Base-by-base conservation (phyloP, 2,888 invertebrate genomes). In the Creontiades dilutus region DNA sequence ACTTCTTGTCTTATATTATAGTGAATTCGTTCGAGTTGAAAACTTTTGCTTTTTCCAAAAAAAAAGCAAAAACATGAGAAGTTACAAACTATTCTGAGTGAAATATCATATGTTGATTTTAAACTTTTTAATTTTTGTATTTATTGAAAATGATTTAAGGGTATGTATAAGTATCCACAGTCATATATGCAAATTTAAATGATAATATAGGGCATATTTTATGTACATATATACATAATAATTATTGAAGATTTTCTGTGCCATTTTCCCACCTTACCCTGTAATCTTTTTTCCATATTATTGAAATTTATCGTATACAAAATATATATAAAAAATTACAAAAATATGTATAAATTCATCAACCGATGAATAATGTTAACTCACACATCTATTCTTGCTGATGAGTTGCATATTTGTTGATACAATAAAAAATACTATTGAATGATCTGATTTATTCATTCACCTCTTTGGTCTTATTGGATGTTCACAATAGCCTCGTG, bases 371-470 rank as follows among this genome's bases (percentile, higher is more conserved):
- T 86, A 90, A 90, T 91, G 91, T 91, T 90, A 91, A 91, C 91
- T 92, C 91, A 90, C 91, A 90, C 89, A 68, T 91, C 90, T 91
- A 90, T 90, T 91, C 90, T 90, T 91, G 80, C 88, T 91, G 91
- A 91, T 91, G 91, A 92, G 91, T 92, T 92, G 80, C 88, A 52
- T 88, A 91, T 91, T 91, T 92, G 91, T 92, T 92, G 91, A 91
- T 91, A 92, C 91, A 92, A 92, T 92, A 91, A 92, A 92, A 90
- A 85, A 91, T 90, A 86, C 80, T 78, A 88, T 88, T 80, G 46
- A 86, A 78, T 47, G 19, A 68, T 16, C 52, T 52, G 52, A 1
- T 52, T 11, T 52, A 14, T 14, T 52, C 14, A 52, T 37, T 37
- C 37, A 37, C 7, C 37, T 7, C 37, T 37, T 37, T 37, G 37